These are phyloP conservation scores for Xiphias gladius DNA, from an alignment of 2,113 vertebrate genomes.

Conservation along the genomic window DNA sequence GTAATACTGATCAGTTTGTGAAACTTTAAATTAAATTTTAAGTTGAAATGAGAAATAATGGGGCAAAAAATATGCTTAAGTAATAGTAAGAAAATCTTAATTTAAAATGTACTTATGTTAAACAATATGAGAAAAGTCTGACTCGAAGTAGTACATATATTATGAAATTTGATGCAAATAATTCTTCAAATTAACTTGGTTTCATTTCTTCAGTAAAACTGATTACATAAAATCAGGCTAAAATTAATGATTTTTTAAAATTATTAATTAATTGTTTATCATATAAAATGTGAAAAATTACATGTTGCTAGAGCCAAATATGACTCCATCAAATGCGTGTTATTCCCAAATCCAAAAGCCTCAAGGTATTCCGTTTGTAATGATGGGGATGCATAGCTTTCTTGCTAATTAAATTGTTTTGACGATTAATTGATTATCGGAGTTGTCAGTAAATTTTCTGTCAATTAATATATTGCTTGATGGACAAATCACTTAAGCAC, in stretches of 20 bases:
- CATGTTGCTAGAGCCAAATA: too few relatives aligned
- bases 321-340: too few relatives aligned
- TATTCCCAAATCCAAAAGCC: not conserved
- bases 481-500: too few relatives aligned
- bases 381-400: too few relatives aligned
- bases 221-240: not conserved
- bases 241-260: not conserved
- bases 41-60: not conserved
- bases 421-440: too few relatives aligned
- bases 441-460: too few relatives aligned
- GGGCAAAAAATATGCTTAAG: not conserved
- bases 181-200: not conserved
- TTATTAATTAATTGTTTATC: not conserved
- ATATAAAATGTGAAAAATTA: not conserved
- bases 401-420: too few relatives aligned
- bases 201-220: not conserved
- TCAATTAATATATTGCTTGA: too few relatives aligned
- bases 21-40: slow-evolving; percentile 48
- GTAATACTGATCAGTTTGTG: not conserved
- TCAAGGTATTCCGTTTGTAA: not conserved
- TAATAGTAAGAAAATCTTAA: not conserved
- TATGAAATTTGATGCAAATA: slow-evolving; percentile 9
- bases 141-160: not conserved
- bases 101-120: not conserved
- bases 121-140: slow-evolving; percentile 6